A percentile compares a stretch with the other conserved stretches of the same genome.
These are phyloP conservation scores for Pangasius djambal DNA, from an alignment of 2,797 vertebrate species.

Conservation along the genomic window DNA sequence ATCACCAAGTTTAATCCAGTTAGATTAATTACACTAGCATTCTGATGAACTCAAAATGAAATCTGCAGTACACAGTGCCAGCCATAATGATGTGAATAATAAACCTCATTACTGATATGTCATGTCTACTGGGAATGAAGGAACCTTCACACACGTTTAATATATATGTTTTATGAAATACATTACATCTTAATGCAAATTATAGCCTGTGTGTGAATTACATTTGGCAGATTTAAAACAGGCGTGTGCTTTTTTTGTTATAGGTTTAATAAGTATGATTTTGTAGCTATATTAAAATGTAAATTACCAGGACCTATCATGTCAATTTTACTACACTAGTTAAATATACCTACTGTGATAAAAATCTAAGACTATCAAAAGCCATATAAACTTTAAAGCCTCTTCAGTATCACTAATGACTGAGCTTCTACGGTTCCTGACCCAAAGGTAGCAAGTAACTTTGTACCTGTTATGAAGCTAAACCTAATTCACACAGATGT, in stretches of 20 bases:
- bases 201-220: not conserved
- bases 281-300: conserved; percentile 20
- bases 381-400: not conserved
- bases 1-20: conserved; percentile 12
- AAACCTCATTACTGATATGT: conserved; percentile 28
- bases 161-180: conserved; percentile 20
- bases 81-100: conserved; percentile 14
- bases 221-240: not conserved
- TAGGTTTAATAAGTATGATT: not conserved
- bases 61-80: not conserved
- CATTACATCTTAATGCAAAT: conserved; percentile 17
- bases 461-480: not conserved
- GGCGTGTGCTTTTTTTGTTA: not conserved
- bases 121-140: not conserved
- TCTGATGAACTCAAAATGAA: conserved; percentile 11
- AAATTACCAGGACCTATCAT: not conserved
- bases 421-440: not conserved
- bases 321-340: not conserved
- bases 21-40: conserved; percentile 10
- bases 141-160: conserved; percentile 13
- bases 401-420: not conserved
- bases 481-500: not conserved
- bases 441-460: not conserved
- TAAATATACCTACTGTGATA: not conserved
- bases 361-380: not conserved